phyloP scores from a whole-genome alignment of 1,140 invertebrate species.

The Hyles vespertilio region DNA sequence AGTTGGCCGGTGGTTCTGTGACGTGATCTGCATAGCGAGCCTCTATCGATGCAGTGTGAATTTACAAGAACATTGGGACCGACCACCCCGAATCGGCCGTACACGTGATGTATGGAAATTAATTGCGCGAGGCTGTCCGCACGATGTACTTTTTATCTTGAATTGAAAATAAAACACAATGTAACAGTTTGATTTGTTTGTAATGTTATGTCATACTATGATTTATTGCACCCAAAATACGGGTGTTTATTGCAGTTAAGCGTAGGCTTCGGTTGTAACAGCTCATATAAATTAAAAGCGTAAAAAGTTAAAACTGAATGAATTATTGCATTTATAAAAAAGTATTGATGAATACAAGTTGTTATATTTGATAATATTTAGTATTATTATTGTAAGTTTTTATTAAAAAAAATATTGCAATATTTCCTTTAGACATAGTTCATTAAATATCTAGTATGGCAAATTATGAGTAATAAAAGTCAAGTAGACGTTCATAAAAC shows the following conservation, averaged over 20 bases:
- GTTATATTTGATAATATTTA: too few species aligned
- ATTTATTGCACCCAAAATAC: neutral
- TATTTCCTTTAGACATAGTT: neutral
- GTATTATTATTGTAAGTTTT: too few species aligned
- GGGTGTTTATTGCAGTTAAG: neutral
- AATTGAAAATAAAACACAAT: too few species aligned
- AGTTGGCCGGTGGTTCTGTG: slow-evolving; percentile 4
- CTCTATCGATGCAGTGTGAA: neutral
- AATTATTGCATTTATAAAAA: too few species aligned
- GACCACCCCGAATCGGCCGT: neutral
- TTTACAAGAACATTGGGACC: neutral
- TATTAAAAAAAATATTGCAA: neutral
- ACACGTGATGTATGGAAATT: neutral
- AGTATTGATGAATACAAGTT: too few species aligned
- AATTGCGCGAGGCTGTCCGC: neutral
- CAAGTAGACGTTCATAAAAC: too few species aligned
- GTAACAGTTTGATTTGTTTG: too few species aligned
- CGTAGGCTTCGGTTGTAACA: neutral
- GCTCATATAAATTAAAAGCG: neutral
- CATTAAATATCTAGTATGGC: neutral
- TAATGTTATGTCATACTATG: too few species aligned
- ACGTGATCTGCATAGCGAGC: slow-evolving; percentile 3
- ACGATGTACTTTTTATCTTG: too few species aligned
- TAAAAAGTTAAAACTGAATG: too few species aligned
- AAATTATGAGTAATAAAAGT: too few species aligned